Evolutionary conservation across 2,888 invertebrate species (phyloP).

Genomic region (Digitonthophagus gazella): DNA sequence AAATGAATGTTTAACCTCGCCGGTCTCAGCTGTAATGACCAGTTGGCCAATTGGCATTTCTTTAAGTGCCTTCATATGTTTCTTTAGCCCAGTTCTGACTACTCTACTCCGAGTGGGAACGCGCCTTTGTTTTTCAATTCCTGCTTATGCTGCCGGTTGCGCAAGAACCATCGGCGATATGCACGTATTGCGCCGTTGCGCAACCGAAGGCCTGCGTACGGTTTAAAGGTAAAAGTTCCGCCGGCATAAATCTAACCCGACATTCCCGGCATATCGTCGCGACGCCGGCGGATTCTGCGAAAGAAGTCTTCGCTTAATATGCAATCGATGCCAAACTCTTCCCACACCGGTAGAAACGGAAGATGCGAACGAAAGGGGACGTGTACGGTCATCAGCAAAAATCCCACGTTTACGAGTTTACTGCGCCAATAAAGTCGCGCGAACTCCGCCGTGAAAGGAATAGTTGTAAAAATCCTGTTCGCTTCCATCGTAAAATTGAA

Average conservation of each 20-base stretch:
- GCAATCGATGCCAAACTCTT: not conserved
- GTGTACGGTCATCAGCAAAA: not conserved
- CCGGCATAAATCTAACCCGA: not conserved
- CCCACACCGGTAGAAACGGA: not conserved
- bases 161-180: not conserved
- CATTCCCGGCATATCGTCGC: not conserved
- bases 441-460: not conserved
- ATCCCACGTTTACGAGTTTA: not conserved
- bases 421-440: not conserved
- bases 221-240: not conserved
- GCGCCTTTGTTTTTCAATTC: not conserved
- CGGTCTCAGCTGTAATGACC: not conserved
- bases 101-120: not conserved
- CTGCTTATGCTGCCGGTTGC: not conserved
- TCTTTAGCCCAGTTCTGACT: constrained; percentile 7
- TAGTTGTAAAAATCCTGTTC: not conserved
- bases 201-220: not conserved
- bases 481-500: not conserved
- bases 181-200: not conserved
- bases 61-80: constrained; percentile 9
- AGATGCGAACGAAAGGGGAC: not conserved
- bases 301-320: not conserved
- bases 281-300: no score
- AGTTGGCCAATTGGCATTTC: constrained; percentile 15
- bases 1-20: not conserved